These are phyloP conservation scores for Sebastes diaconus DNA, from an alignment of 2,797 vertebrate genomes.

Conservation along the genomic window DNA sequence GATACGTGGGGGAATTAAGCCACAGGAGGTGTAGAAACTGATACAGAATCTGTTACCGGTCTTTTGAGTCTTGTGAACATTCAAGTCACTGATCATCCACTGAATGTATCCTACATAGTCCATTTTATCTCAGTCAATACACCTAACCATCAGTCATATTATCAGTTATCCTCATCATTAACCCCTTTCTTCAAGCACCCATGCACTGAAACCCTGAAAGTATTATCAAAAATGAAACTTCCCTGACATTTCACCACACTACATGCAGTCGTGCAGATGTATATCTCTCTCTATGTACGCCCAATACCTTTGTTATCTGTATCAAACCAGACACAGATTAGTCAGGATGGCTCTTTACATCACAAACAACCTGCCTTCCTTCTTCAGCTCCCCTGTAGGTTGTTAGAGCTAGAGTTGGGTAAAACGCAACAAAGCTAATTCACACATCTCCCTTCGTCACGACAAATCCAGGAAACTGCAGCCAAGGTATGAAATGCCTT, in stretches of 20 bases:
- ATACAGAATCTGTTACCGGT: not conserved
- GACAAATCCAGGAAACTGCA: constrained; percentile 29
- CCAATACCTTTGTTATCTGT: constrained; percentile 5
- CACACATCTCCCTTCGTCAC: constrained; percentile 3
- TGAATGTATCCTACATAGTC: not conserved
- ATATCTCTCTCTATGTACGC: not conserved
- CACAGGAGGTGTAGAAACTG: not conserved
- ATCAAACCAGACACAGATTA: constrained; percentile 35
- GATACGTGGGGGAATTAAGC: not conserved
- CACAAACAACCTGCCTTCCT: constrained; percentile 8
- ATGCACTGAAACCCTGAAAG: not conserved
- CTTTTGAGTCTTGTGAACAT: not conserved
- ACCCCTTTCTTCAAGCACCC: not conserved
- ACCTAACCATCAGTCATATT: not conserved
- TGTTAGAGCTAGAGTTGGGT: constrained; percentile 1
- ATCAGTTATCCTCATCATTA: not conserved
- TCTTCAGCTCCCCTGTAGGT: not conserved
- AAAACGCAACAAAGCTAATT: constrained; percentile 37
- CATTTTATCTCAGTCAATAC: not conserved
- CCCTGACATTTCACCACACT: not conserved
- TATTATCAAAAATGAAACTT: not conserved
- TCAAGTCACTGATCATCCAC: not conserved
- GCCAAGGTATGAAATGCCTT: constrained; percentile 29
- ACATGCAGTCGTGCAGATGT: not conserved
- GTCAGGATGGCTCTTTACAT: not conserved